These are phyloP conservation scores for Poeciliopsis gracilis DNA, from an alignment of 2,797 vertebrate genomes.

Conservation along the genomic window DNA sequence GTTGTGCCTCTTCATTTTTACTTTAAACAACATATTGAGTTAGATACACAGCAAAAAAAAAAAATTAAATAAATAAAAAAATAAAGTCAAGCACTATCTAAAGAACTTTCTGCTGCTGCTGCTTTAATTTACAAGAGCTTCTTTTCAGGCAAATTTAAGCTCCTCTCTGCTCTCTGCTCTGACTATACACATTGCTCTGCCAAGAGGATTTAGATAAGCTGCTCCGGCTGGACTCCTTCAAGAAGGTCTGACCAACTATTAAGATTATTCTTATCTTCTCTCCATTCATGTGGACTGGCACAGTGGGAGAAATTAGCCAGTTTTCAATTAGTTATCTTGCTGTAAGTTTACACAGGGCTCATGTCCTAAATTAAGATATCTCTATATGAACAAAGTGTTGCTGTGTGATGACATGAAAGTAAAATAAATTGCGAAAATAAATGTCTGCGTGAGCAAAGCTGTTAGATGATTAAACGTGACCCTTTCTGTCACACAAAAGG, in stretches of 20 bases:
- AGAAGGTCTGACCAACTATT: constrained; percentile 72
- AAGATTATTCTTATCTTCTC: constrained; percentile 67
- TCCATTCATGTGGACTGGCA: constrained; percentile 57
- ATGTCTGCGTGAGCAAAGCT: constrained; percentile 13
- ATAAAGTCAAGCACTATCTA: constrained; percentile 43
- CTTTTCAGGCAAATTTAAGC: constrained; percentile 75
- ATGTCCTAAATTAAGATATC: constrained; percentile 51
- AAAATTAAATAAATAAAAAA: constrained; percentile 2
- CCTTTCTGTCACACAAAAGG: constrained; percentile 5
- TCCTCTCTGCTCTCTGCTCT: constrained; percentile 58
- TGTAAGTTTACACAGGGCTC: constrained; percentile 48
- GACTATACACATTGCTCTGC: constrained; percentile 63
- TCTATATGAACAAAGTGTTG: constrained; percentile 31
- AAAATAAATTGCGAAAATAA: not conserved
- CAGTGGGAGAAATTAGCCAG: constrained; percentile 61
- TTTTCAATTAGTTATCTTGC: constrained; percentile 62
- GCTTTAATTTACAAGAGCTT: constrained; percentile 65
- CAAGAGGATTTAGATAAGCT: constrained; percentile 79
- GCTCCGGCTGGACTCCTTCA: constrained; percentile 60
- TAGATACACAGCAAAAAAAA: constrained; percentile 16
- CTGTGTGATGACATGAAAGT: constrained; percentile 30
- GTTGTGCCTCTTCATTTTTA: constrained; percentile 22
- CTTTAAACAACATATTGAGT: constrained; percentile 32
- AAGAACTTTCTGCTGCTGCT: constrained; percentile 42
- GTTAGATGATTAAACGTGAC: constrained; percentile 13